Base-by-base conservation (phyloP, 2,888 invertebrate species). In the Tinea trinotella region DNA sequence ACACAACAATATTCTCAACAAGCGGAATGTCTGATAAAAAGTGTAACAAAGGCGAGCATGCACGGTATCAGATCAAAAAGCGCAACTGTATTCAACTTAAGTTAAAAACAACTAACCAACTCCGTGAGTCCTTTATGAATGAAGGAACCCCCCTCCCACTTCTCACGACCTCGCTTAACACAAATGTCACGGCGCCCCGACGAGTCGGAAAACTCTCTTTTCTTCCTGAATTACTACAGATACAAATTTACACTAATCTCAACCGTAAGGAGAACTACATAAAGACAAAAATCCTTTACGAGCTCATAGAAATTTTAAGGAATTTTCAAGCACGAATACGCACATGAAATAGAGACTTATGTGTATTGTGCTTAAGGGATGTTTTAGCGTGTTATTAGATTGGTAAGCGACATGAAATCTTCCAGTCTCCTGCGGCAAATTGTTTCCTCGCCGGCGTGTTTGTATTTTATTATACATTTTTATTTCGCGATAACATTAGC, bases 381-480 rank as follows among this genome's bases (percentile, higher is more conserved):
- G 46, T 18, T 53, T 55, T 55, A 9, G 53, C 18, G 17, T 53
- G 36, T 15, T 34, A 24, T 35, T 19, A 4, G 48, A 56, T 57
- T 63, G 61, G 65, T 70, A 61, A 69, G 66, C 65, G 70, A 72
- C 74, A 73, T 79, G 77, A 83, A 82, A 83, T 84, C 84, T 85
- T 85, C 75, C 79, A 74, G 82, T 80, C 81, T 83, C 82, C 76
- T 73, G 79, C 78, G 82, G 83, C 82, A 84, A 84, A 84, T 84
- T 85, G 83, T 85, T 84, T 84, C 83, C 85, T 81, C 80, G 77
- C 78, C 19, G 74, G 76, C 80, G 76, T 83, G 84, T 83, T 84
- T 82, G 83, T 84, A 84, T 85, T 85, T 85, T 85, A 85, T 84
- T 84, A 85, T 84, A 85, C 84, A 83, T 84, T 85, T 85, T 85